Base-by-base conservation (phyloP, 1,140 invertebrate genomes). In the Bilobella aurantiaca region DNA sequence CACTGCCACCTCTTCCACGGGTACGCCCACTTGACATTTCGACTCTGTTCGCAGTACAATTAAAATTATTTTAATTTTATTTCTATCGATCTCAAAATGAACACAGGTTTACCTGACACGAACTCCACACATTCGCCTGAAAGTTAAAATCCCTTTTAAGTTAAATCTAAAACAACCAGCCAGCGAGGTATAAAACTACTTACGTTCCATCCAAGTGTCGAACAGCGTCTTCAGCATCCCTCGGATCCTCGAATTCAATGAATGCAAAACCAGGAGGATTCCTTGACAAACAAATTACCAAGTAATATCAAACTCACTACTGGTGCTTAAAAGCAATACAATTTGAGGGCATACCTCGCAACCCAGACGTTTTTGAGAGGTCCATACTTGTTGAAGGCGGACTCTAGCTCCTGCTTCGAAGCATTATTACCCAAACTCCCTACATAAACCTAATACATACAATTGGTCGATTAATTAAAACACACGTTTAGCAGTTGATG, bases 201-300 rank as follows among this genome's bases (percentile, higher is more conserved):
- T 81, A 92, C 87, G 89, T 90, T 82, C 95, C 95, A 82, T 98
- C 94, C 65, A 98, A 79, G 57, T 87, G 92, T 74, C 90, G 81
- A n/a, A 95, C 92, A 60, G 95, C 91, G 81, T 99, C 96, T 79
- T 97, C 93, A 18, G 96, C 96, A 81, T 99, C 96, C 69, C 95
- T 83, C 3, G 90, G 85, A 78, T 98, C 96, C 80, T 98, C 96
- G 81, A 93, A 99, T 80, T 99, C 96, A 21, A 99, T 79, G 76
- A 87, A 86, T 8, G 85, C 85, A 79, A 86, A 87, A 14, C 85
- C 82, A 81, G 75, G 72, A 47, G 68, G 71, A 78, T 93, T 93
- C 75, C 90, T 80, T n/a, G n/a, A n/a, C n/a, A n/a, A n/a, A n/a
- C n/a, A n/a, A n/a, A n/a, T n/a, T n/a, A n/a, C n/a, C n/a, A n/a